A percentile compares a stretch with the other conserved stretches of the same genome.
These are phyloP conservation scores for Cosmia pyralina DNA, from an alignment of 2,888 invertebrate genomes.

Conservation along the genomic window DNA sequence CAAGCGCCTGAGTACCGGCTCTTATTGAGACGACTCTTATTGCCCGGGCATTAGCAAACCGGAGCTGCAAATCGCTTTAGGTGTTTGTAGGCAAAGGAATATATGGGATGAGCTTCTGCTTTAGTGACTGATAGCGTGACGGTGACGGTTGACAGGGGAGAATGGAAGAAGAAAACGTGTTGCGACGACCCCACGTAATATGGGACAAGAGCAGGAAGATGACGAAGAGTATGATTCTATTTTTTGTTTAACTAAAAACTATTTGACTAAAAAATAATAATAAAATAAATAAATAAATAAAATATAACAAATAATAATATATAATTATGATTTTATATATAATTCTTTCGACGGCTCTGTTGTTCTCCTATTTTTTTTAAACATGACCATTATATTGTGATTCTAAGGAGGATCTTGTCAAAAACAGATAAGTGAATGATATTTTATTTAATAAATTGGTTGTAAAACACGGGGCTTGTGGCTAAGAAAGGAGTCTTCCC, in stretches of 20 bases:
- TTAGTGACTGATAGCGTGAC: not conserved
- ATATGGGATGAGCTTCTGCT: not conserved
- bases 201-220: too few relatives aligned
- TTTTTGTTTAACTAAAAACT: not conserved
- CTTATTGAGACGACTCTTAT: slow-evolving; percentile 46
- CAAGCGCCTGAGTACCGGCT: slow-evolving; percentile 40
- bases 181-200: too few relatives aligned
- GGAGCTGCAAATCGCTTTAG: slow-evolving; percentile 16
- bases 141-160: not conserved
- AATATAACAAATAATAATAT: too few relatives aligned
- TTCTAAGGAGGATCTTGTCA: not conserved
- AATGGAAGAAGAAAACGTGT: not conserved
- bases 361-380: not conserved
- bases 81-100: slow-evolving; percentile 3
- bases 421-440: not conserved
- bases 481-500: too few relatives aligned
- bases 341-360: not conserved
- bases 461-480: too few relatives aligned
- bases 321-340: not conserved
- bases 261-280: not conserved
- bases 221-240: not conserved
- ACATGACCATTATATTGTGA: too few relatives aligned
- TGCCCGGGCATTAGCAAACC: slow-evolving; percentile 32
- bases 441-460: too few relatives aligned
- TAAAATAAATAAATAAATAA: not conserved